Base-by-base conservation (phyloP, 2,797 vertebrate species). In the Clarias pachynema region DNA sequence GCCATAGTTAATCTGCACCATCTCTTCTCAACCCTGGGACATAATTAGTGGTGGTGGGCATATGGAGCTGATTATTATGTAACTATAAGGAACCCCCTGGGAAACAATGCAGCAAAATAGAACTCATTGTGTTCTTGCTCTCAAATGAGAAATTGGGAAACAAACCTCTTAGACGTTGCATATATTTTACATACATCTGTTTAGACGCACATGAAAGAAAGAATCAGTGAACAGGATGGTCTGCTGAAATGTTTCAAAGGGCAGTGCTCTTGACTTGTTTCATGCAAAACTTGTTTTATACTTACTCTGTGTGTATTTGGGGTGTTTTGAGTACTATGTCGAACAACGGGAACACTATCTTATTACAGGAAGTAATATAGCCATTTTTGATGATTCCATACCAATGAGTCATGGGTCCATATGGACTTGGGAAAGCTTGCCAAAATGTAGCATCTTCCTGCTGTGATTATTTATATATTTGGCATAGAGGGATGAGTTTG, bases 51-150 rank as follows among this genome's bases (percentile, higher is more conserved):
- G 85, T 87, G 85, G 63, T 79, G 79, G 88, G 84, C 91, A 91
- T 90, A 89, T 90, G 88, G 88, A 89, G 86, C 77, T 72, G 85
- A 89, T 89, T 89, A 89, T 90, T 90, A 90, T 89, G 86, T 89
- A 91, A 90, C 89, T 86, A 84, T 80, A 88, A 89, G 82, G 82
- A 84, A 83, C 86, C 75, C 65, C 69, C 59, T 85, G 83, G 79
- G 86, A 89, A 89, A 86, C 87, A 88, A 85, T 84, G 79, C 73
- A 68, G 57, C 68, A 70, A 87, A 85, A 85, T 29, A 59, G 78
- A 77, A 24, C 75, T 80, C 84, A 87, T 85, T 89, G 82, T 85
- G 66, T 72, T 26, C 82, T 78, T 86, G 81, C 85, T 84, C 16
- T 88, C 83, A 69, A 59, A 88, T 84, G 81, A 80, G 63, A 89